Evolutionary conservation across 2,113 vertebrate species (phyloP).

Genomic region (Otis tarda): DNA sequence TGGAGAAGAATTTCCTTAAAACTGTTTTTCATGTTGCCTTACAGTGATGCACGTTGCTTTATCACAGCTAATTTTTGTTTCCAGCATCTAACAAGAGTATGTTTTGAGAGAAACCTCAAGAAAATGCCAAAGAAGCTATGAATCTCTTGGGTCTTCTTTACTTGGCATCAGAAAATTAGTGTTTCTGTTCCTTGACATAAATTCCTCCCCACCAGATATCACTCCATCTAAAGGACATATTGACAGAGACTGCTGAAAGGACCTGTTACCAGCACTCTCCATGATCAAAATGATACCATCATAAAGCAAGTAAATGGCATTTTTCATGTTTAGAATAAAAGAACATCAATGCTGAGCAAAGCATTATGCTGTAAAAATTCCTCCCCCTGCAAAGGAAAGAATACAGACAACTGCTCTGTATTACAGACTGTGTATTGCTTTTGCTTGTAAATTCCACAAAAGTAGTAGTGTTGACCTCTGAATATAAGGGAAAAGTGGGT

Average conservation of each 20-base stretch:
- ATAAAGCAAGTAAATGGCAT: background rate
- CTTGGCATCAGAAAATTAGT: background rate
- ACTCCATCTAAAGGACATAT: background rate
- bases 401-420: background rate
- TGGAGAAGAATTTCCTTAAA: background rate
- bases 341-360: background rate
- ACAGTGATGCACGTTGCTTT: background rate
- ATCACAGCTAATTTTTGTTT: background rate
- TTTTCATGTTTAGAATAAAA: background rate
- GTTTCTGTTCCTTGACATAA: background rate
- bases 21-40: background rate
- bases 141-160: background rate
- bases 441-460: background rate
- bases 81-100: background rate
- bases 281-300: background rate
- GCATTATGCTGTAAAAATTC: background rate
- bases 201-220: background rate
- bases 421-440: background rate
- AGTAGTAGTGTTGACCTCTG: background rate
- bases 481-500: background rate
- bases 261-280: background rate
- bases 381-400: background rate
- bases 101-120: background rate
- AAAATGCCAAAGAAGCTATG: background rate
- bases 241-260: background rate